Conservation (phyloP, 2,113 vertebrate genomes). For the Crotophaga sulcirostris region DNA sequence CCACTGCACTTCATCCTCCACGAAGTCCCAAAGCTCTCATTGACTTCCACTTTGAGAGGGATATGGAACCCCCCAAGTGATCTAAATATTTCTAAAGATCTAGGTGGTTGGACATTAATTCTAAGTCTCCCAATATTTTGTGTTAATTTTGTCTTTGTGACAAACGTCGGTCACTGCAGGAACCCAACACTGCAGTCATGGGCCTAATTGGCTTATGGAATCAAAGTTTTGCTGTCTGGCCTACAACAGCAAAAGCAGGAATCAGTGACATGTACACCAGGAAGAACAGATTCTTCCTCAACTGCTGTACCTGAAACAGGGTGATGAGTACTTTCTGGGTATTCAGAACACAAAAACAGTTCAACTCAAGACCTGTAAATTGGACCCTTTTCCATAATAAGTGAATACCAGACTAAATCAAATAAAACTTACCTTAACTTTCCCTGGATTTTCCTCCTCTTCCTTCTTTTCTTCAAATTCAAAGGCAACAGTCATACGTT, state of each 20-base stretch:
- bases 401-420: background rate
- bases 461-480: slow-evolving; percentile 99
- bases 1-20: background rate
- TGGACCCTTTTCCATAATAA: fast-evolving
- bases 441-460: slow-evolving; percentile 92
- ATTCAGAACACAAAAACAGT: background rate
- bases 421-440: slow-evolving; percentile 87
- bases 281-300: background rate
- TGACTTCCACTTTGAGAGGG: background rate
- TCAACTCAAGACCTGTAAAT: background rate
- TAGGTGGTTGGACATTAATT: background rate
- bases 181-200: background rate
- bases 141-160: background rate
- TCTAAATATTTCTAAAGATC: background rate
- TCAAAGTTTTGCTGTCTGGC: background rate
- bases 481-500: slow-evolving; percentile 98
- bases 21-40: fast-evolving
- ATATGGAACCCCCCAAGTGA: background rate
- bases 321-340: background rate
- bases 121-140: background rate
- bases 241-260: background rate
- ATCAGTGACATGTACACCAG: background rate
- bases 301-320: background rate
- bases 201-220: background rate
- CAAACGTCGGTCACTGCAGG: background rate